A percentile compares a stretch with the other conserved stretches of the same genome.
Conservation (phyloP, 2,797 vertebrate genomes). For the Rhinogobio ventralis region DNA sequence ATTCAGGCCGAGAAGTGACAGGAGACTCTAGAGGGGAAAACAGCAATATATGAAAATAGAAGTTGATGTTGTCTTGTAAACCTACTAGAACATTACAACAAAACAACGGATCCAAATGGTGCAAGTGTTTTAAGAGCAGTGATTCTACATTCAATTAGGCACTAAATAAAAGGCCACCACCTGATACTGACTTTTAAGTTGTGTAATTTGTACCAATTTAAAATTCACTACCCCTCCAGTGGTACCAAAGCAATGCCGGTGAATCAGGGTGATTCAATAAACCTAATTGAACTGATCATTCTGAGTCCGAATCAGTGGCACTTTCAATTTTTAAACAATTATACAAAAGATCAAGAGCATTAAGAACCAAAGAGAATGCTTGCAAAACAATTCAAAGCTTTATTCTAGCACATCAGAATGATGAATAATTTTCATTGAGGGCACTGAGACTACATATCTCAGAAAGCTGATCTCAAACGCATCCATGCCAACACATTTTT, state of each 20-base stretch:
- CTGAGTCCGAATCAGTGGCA: slow-evolving; percentile 12
- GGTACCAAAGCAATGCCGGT: slow-evolving; percentile 67
- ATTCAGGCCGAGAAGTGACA: slow-evolving; percentile 85
- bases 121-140: slow-evolving; percentile 31
- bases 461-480: not conserved
- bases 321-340: slow-evolving; percentile 28
- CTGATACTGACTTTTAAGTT: slow-evolving; percentile 69
- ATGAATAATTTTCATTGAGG: not conserved
- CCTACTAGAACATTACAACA: not conserved
- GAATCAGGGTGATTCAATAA: slow-evolving; percentile 68
- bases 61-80: slow-evolving; percentile 23
- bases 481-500: not conserved
- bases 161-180: slow-evolving; percentile 68
- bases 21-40: slow-evolving; percentile 81
- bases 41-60: slow-evolving; percentile 28
- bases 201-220: slow-evolving; percentile 69
- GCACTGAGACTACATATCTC: not conserved
- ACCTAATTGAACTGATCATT: slow-evolving; percentile 64
- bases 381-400: slow-evolving; percentile 2
- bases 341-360: slow-evolving; percentile 40
- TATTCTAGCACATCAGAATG: not conserved
- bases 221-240: slow-evolving; percentile 66
- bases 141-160: slow-evolving; percentile 53
- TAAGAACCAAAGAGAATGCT: slow-evolving; percentile 1
- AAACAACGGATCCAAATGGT: not conserved